Conservation (phyloP, 2,888 invertebrate species). For the Seladonia tumulorum region DNA sequence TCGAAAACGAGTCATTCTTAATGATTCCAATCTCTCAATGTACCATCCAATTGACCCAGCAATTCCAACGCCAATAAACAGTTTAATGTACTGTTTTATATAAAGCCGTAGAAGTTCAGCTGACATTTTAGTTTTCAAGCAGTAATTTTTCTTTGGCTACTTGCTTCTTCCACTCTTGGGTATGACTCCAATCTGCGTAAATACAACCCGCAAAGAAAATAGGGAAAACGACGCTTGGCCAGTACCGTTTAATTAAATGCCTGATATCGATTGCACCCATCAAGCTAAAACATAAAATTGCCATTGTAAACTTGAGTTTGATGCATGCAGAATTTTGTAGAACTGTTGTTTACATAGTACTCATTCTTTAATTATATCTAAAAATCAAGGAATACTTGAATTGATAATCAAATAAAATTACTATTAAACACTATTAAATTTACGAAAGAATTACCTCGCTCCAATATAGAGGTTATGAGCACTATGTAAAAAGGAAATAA, state of each 20-base stretch:
- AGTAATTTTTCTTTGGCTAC: slow-evolving; percentile 64
- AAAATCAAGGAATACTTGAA: background rate
- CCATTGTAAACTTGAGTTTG: background rate
- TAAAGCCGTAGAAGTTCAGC: background rate
- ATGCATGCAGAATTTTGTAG: background rate
- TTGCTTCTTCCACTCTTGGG: slow-evolving; percentile 89
- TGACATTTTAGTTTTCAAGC: slow-evolving; percentile 55
- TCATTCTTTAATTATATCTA: background rate
- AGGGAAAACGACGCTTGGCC: slow-evolving; percentile 89
- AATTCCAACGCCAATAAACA: background rate
- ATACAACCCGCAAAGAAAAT: slow-evolving; percentile 86
- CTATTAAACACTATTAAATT: background rate
- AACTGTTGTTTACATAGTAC: background rate
- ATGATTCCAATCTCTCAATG: slow-evolving; percentile 86
- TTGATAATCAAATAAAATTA: background rate
- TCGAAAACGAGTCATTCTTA: slow-evolving; percentile 89
- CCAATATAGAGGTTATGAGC: background rate
- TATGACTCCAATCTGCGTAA: slow-evolving; percentile 90
- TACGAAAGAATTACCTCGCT: background rate
- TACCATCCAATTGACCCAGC: accelerated
- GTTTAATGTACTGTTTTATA: accelerated
- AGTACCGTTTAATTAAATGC: slow-evolving; percentile 87
- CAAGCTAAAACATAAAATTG: slow-evolving; percentile 61
- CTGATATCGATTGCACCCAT: slow-evolving; percentile 69
- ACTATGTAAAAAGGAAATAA: background rate